phyloP scores from a whole-genome alignment of 2,797 vertebrate genomes.

The Lacerta agilis region DNA sequence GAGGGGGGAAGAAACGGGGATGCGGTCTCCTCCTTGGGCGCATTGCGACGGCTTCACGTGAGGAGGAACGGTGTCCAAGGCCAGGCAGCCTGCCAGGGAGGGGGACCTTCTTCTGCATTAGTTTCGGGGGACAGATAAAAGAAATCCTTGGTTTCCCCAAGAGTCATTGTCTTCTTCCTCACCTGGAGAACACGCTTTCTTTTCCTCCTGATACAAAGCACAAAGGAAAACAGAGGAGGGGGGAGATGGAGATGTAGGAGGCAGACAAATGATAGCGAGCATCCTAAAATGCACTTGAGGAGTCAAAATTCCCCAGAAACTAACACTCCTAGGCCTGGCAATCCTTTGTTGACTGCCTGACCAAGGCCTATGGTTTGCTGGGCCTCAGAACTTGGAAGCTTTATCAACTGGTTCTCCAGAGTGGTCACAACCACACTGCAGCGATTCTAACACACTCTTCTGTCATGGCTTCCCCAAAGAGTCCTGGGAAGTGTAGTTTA shows the following conservation, averaged over 20 bases:
- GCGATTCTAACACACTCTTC: too few relatives aligned
- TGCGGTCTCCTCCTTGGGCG: not conserved
- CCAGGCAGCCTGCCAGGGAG: not conserved
- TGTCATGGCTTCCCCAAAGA: too few relatives aligned
- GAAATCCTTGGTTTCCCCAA: not conserved
- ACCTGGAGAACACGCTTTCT: not conserved
- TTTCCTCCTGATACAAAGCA: slow-evolving; percentile 8
- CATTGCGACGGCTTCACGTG: not conserved
- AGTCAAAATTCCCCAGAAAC: not conserved
- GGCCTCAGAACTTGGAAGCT: not conserved
- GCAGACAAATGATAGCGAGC: not conserved
- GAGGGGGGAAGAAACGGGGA: not conserved
- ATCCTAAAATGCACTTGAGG: not conserved
- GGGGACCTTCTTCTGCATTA: slow-evolving; percentile 19
- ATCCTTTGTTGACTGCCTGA: not conserved
- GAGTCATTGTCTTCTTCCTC: slow-evolving; percentile 1
- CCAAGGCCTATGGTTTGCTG: not conserved
- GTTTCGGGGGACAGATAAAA: not conserved
- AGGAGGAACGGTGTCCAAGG: not conserved
- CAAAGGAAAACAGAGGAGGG: not conserved
- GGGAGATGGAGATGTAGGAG: not conserved
- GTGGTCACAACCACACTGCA: too few relatives aligned
- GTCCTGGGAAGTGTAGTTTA: too few relatives aligned
- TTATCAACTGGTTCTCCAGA: not conserved
- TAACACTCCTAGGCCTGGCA: not conserved